Conservation (phyloP, 2,113 vertebrate genomes). For the Chamaea fasciata region DNA sequence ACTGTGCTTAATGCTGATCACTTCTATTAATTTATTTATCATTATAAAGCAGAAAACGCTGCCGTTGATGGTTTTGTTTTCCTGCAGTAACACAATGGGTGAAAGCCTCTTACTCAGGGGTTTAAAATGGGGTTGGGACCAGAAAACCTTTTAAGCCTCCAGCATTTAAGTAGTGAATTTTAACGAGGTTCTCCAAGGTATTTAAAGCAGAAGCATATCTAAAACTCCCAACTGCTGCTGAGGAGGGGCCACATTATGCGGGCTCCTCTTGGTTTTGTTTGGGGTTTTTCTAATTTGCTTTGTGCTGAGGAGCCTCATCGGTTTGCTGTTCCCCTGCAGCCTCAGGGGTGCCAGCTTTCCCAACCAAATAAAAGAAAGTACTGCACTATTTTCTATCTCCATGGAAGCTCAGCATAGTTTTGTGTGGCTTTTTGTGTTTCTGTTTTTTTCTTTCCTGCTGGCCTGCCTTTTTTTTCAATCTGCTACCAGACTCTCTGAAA, state of each 20-base stretch:
- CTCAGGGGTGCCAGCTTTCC: slow-evolving; percentile 5
- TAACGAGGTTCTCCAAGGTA: background rate
- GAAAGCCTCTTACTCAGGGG: background rate
- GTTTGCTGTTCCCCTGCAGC: slow-evolving; percentile 8
- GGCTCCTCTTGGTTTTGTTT: background rate
- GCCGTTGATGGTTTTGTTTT: background rate
- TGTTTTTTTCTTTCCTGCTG: background rate
- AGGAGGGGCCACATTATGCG: background rate
- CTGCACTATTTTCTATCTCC: slow-evolving; percentile 45
- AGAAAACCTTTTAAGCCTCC: background rate
- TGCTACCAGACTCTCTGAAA: background rate
- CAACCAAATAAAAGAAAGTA: slow-evolving; percentile 14
- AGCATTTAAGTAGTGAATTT: background rate
- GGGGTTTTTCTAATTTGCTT: background rate
- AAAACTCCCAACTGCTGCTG: background rate
- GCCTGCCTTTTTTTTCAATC: background rate
- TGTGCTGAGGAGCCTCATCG: slow-evolving; percentile 6
- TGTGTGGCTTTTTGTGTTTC: background rate
- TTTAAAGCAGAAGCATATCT: background rate
- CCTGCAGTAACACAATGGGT: background rate
- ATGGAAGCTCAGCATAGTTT: slow-evolving; percentile 30
- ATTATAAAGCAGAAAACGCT: background rate
- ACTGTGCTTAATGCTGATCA: background rate
- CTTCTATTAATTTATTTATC: background rate
- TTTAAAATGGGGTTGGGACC: background rate